phyloP scores from a whole-genome alignment of 2,888 invertebrate genomes.

The Diadromus collaris region DNA sequence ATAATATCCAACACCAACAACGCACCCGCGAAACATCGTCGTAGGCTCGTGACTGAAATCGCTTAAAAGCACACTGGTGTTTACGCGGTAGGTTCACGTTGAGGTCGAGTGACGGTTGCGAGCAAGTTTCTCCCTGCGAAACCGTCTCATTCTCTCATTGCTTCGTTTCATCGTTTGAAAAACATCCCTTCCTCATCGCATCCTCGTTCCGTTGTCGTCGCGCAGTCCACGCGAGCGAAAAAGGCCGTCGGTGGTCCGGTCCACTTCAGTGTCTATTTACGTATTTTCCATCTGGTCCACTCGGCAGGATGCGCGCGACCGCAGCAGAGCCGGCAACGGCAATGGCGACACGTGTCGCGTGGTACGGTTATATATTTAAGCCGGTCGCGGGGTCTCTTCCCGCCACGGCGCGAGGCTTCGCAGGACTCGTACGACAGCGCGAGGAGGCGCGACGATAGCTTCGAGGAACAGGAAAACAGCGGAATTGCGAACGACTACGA shows the following conservation, averaged over 20 bases:
- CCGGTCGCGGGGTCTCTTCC: conserved; percentile 51
- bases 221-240: background rate
- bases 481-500: conserved; percentile 21
- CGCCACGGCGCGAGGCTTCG: conserved; percentile 51
- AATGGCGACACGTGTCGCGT: conserved; percentile 59
- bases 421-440: conserved; percentile 22
- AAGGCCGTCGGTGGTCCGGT: background rate
- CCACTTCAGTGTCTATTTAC: conserved; percentile 20
- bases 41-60: conserved; percentile 4
- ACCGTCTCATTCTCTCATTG: background rate
- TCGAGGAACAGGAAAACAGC: conserved; percentile 26
- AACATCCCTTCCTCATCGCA: background rate
- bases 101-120: background rate
- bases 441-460: conserved; percentile 20
- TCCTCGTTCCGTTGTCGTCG: conserved; percentile 12
- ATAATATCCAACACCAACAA: conserved; percentile 30
- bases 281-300: conserved; percentile 24
- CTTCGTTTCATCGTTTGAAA: background rate
- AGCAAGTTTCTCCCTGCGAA: background rate
- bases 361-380: conserved; percentile 32
- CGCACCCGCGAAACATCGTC: conserved; percentile 38
- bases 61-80: conserved; percentile 21
- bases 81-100: conserved; percentile 27
- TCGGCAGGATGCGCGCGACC: conserved; percentile 46
- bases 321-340: conserved; percentile 51